Percentiles rank a stretch among this genome's conserved stretches.
Evolutionary conservation across 2,888 invertebrate species (phyloP).

Genomic region (Lydus trimaculatus): DNA sequence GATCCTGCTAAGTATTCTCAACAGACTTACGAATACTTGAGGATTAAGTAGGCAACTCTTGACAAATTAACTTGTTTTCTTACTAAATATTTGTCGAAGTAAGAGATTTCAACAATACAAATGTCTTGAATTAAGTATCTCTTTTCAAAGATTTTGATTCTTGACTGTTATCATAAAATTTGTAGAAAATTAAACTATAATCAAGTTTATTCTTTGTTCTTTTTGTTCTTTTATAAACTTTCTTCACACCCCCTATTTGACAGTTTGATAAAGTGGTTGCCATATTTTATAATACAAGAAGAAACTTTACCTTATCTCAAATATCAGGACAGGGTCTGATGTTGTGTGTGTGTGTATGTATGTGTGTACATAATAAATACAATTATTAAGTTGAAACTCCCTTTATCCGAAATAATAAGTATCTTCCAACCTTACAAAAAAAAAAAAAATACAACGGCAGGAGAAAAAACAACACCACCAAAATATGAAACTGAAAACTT

Average conservation of each 20-base stretch:
- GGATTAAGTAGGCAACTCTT: slow-evolving; percentile 32
- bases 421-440: slow-evolving; percentile 11
- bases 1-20: slow-evolving; percentile 39
- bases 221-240: slow-evolving; percentile 37
- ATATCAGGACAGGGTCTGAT: slow-evolving; percentile 42
- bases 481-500: slow-evolving; percentile 18
- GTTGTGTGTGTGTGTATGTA: no score
- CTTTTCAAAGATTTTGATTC: no score
- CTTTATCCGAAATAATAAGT: slow-evolving; percentile 21
- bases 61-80: slow-evolving; percentile 32
- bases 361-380: slow-evolving; percentile 45
- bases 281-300: slow-evolving; percentile 54
- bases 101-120: not conserved
- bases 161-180: no score
- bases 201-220: slow-evolving; percentile 1
- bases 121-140: not conserved
- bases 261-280: slow-evolving; percentile 57
- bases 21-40: slow-evolving; percentile 28
- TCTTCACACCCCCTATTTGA: slow-evolving; percentile 45
- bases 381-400: slow-evolving; percentile 37
- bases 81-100: slow-evolving; percentile 26
- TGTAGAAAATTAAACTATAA: no score
- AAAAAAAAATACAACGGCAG: not conserved
- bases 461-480: not conserved
- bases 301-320: slow-evolving; percentile 47